Evolutionary conservation across 2,888 invertebrate species (phyloP).

Genomic region (Nipponacmea schrenckii): DNA sequence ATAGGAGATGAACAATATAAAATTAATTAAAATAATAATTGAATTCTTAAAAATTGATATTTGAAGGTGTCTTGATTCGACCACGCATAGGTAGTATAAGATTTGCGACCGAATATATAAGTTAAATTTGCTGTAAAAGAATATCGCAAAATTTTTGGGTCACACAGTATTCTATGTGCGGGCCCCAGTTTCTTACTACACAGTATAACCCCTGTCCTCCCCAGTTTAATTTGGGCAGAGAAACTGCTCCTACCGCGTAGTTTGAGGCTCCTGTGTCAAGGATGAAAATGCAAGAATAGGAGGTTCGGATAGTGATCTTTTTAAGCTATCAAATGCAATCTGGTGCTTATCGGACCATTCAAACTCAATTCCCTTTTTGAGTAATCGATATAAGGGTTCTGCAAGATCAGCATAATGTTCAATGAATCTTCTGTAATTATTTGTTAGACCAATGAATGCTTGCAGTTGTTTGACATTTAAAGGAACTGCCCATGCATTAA

Average conservation of each 20-base stretch:
- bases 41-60: too few species aligned
- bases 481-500: slow-evolving; percentile 23
- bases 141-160: too few species aligned
- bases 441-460: slow-evolving; percentile 33
- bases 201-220: not conserved
- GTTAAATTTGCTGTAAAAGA: too few species aligned
- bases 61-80: too few species aligned
- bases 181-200: not conserved
- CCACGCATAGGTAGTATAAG: too few species aligned
- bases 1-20: too few species aligned
- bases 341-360: not conserved
- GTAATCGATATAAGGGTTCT: slow-evolving; percentile 18
- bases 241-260: slow-evolving; percentile 11
- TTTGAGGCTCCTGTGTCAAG: slow-evolving; percentile 8
- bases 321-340: not conserved
- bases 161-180: too few species aligned
- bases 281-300: slow-evolving; percentile 6
- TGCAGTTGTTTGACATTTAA: slow-evolving; percentile 24
- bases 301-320: not conserved
- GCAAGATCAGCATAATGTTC: slow-evolving; percentile 20
- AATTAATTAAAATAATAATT: too few species aligned
- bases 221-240: not conserved
- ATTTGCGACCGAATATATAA: too few species aligned
- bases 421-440: slow-evolving; percentile 31
- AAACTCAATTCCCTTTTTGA: not conserved